Conservation (phyloP, 2,888 invertebrate species). For the Lasioglossum villosulum region DNA sequence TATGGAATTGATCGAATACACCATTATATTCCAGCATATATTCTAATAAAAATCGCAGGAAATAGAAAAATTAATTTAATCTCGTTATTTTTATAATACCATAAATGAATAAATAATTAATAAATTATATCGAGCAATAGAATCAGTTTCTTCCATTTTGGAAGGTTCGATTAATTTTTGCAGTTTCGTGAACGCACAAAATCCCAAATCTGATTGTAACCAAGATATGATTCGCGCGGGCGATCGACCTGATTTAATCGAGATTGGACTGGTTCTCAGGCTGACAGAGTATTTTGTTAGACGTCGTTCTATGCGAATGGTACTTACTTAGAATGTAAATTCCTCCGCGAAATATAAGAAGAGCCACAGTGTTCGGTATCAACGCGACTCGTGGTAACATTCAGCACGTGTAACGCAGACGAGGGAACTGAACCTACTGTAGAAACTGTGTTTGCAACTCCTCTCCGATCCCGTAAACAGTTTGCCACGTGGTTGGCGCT, state of each 20-base stretch:
- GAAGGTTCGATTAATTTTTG: no score
- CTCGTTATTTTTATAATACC: no score
- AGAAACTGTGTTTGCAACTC: constrained; percentile 18
- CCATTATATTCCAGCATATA: no score
- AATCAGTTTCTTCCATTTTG: no score
- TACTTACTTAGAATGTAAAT: background rate
- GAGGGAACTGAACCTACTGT: background rate
- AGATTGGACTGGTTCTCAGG: background rate
- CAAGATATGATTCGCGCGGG: background rate
- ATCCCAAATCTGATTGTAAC: no score
- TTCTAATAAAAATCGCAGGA: no score
- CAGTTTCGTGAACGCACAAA: no score
- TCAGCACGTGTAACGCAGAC: background rate
- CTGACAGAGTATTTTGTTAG: background rate
- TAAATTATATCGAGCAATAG: no score
- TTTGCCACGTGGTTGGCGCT: background rate
- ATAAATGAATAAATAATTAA: no score
- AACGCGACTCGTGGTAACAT: background rate
- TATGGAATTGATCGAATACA: no score
- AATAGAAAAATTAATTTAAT: no score
- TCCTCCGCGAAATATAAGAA: background rate
- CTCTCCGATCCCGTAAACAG: constrained; percentile 4
- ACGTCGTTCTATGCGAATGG: background rate
- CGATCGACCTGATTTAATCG: background rate
- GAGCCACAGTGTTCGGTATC: background rate